Evolutionary conservation across 1,140 invertebrate species (phyloP).

Genomic region (Heliothis subflexa): DNA sequence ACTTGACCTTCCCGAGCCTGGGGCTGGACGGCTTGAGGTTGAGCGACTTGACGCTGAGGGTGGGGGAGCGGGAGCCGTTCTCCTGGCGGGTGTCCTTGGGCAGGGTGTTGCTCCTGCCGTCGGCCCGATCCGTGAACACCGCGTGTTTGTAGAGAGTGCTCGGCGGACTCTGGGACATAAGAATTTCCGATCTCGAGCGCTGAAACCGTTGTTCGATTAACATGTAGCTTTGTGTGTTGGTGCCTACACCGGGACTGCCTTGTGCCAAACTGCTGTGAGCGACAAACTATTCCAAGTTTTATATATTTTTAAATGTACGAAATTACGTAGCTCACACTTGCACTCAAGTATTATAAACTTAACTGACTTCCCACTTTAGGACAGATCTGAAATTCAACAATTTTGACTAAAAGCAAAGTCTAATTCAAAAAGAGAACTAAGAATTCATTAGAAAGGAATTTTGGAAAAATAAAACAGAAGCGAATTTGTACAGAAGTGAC

Average conservation of each 20-base stretch:
- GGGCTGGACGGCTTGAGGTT: conserved; percentile 53
- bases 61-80: conserved; percentile 52
- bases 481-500: conserved; percentile 38
- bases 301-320: too few species aligned
- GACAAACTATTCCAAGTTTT: too few species aligned
- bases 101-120: conserved; percentile 48
- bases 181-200: conserved; percentile 72
- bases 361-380: not conserved
- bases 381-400: not conserved
- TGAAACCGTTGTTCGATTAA: conserved; percentile 59
- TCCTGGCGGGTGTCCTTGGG: conserved; percentile 46
- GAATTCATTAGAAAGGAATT: not conserved
- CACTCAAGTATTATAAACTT: not conserved
- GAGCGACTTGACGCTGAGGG: conserved; percentile 56
- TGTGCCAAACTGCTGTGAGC: too few species aligned
- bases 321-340: not conserved
- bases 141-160: conserved; percentile 54
- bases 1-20: conserved; percentile 53
- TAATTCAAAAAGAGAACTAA: conserved; percentile 2
- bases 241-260: not conserved
- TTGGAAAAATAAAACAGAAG: conserved; percentile 14
- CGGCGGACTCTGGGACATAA: conserved; percentile 69
- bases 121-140: not conserved
- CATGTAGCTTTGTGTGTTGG: conserved; percentile 30
- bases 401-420: conserved; percentile 1